A percentile compares a stretch with the other conserved stretches of the same genome.
Evolutionary conservation across 2,113 vertebrate species (phyloP).

Genomic region (Antidorcas marsupialis): DNA sequence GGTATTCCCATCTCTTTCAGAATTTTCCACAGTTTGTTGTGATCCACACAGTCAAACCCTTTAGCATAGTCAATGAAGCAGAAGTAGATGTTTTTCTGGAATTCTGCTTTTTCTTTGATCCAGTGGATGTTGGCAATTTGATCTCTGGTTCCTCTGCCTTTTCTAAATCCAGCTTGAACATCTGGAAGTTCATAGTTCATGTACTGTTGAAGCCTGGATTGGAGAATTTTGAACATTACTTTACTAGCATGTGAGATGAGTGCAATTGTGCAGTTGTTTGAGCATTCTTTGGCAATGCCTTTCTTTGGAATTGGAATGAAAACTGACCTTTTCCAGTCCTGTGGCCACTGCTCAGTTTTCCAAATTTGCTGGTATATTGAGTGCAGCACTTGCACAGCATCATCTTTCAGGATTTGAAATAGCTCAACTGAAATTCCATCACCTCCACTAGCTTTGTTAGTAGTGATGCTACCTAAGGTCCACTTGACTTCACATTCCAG

Average conservation of each 20-base stretch:
- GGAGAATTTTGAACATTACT: background rate
- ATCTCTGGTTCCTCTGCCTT: background rate
- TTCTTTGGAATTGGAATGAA: background rate
- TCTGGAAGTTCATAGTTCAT: background rate
- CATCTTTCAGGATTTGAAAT: background rate
- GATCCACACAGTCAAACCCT: background rate
- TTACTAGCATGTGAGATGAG: background rate
- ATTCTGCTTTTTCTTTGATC: background rate
- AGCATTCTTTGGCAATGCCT: background rate
- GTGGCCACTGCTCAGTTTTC: background rate
- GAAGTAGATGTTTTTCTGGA: background rate
- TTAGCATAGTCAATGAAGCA: background rate
- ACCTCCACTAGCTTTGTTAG: background rate
- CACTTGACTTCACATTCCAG: background rate
- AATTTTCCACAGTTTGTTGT: background rate
- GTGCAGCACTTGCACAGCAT: background rate
- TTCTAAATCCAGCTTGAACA: background rate
- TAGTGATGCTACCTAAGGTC: background rate
- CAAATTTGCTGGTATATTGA: background rate
- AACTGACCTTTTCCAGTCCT: background rate
- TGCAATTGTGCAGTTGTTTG: accelerated
- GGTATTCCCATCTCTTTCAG: background rate
- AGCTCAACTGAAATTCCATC: background rate
- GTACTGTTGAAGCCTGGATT: background rate
- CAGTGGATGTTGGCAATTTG: background rate